A percentile compares a stretch with the other conserved stretches of the same genome.
Evolutionary conservation across 2,888 invertebrate species (phyloP).

Genomic region (Keiferia lycopersicella): DNA sequence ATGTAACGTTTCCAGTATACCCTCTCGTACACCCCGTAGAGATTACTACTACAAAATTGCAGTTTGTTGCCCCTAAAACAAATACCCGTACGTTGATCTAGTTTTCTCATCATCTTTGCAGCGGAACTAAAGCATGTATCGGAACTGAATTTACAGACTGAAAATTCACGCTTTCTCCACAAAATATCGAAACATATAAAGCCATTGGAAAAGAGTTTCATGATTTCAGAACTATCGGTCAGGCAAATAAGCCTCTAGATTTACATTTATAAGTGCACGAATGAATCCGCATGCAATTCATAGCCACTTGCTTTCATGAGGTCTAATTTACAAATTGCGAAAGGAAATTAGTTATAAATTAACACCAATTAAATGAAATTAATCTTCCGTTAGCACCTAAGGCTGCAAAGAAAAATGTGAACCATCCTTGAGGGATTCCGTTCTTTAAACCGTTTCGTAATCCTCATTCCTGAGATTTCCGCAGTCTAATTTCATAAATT

Average conservation of each 20-base stretch:
- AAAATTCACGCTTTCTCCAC: neutral
- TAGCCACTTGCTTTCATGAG: neutral
- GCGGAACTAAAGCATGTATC: neutral
- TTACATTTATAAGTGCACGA: slow-evolving; percentile 8
- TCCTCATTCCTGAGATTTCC: neutral
- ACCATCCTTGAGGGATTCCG: slow-evolving; percentile 6
- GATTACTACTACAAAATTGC: no score
- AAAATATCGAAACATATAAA: no score
- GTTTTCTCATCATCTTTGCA: neutral
- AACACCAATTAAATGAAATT: slow-evolving; percentile 10
- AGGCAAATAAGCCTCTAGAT: neutral
- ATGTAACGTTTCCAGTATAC: no score
- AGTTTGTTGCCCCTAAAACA: neutral
- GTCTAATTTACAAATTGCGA: slow-evolving; percentile 12
- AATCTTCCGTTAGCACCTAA: slow-evolving; percentile 1
- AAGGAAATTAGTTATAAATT: slow-evolving; percentile 12
- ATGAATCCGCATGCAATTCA: neutral
- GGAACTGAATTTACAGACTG: neutral
- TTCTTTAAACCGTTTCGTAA: neutral
- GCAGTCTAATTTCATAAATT: neutral
- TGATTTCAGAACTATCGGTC: slow-evolving; percentile 7
- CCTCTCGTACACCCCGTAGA: no score
- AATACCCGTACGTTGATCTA: neutral
- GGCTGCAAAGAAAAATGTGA: slow-evolving; percentile 13
- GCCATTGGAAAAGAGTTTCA: neutral